Conservation (phyloP, 2,113 vertebrate genomes). For the Ciconia maguari region DNA sequence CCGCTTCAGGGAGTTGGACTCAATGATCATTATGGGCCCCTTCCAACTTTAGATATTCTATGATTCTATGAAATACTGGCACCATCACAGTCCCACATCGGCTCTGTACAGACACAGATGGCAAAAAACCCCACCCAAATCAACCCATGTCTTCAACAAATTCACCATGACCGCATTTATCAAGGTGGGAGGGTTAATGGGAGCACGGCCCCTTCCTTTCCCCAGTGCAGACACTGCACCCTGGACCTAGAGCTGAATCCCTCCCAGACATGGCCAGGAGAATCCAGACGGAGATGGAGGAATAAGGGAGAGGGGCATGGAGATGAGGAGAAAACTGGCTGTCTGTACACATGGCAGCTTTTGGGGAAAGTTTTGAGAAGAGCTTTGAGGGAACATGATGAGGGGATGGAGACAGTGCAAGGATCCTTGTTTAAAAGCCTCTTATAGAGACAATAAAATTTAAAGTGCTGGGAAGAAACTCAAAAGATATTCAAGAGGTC, state of each 20-base stretch:
- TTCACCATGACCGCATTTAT: accelerated
- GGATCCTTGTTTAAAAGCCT: not conserved
- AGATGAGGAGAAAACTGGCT: not conserved
- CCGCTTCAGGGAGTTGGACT: not conserved
- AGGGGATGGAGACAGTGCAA: not conserved
- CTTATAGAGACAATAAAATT: not conserved
- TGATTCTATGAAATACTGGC: not conserved
- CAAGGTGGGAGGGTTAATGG: not conserved
- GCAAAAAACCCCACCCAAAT: not conserved
- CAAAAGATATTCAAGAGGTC: not conserved
- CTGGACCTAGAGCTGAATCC: not conserved
- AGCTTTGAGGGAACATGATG: not conserved
- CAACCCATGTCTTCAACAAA: not conserved
- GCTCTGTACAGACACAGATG: not conserved
- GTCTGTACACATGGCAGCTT: not conserved
- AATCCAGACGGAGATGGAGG: not conserved
- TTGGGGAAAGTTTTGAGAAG: not conserved
- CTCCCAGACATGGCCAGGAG: not conserved
- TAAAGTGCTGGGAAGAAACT: not conserved
- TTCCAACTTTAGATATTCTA: not conserved
- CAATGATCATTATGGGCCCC: not conserved
- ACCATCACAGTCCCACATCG: not conserved
- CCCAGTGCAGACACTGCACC: not conserved
- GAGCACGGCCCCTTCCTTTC: not conserved
- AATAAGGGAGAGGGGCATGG: not conserved